Base-by-base conservation (phyloP, 1,140 invertebrate species). In the Tigriopus japonicus region DNA sequence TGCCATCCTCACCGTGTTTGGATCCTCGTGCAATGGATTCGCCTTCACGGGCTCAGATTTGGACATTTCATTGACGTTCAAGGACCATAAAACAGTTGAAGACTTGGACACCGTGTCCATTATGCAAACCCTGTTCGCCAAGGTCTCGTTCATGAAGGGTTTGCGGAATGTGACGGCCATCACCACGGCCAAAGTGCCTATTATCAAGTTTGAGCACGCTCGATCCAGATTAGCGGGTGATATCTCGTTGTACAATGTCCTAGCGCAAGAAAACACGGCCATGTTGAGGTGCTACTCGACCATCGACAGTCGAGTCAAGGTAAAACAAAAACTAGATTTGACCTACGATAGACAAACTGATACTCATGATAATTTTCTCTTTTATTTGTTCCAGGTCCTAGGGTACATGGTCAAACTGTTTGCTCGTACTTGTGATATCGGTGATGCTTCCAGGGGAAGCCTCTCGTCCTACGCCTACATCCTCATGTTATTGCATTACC, bases 401-500 rank as follows among this genome's bases (percentile, higher is more conserved):
- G 59, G 59, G 1, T 61, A 61, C 40, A 53, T 55, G 13, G 49
- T 61, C 24, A 61, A 61, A 40, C 21, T 10, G 17, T 61, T 61
- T 55, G 43, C 43, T 2, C 23, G 81, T 69, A 71, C 75, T 9
- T 80, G 78, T 71, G 76, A 78, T 60, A 79, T 81, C 62, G 73
- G 78, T 58, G 79, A 81, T 73, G 80, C 80, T 0, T 79, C 78
- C 0, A 66, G 73, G 59, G 80, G 80, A 14, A 79, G 78, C 66
- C 67, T 81, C 12, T 80, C 79, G 14, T 80, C 78, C 1, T 81
- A 81, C 67, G 77, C 77, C n/a, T 81, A 79, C 66, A 75, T 77
- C 55, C 66, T 81, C 15, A 79, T 81, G 76, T 68, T 78, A 52
- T 68, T 81, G 17, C 76, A 79, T 66, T 81, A 75, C 67, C 69